phyloP scores from a whole-genome alignment of 2,888 invertebrate species.

The Acrobasis suavella region DNA sequence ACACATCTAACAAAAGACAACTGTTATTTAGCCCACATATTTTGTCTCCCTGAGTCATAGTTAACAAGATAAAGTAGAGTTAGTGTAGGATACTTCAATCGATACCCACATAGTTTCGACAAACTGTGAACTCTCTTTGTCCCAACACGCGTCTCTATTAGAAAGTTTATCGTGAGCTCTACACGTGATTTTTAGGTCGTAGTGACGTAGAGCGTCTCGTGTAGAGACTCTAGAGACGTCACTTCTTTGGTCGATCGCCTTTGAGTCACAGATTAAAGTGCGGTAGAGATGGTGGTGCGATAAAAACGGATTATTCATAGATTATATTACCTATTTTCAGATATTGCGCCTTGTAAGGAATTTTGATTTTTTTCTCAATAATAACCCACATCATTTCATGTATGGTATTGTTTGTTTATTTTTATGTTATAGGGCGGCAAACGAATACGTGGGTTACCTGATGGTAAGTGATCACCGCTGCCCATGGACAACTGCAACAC shows the following conservation, averaged over 20 bases:
- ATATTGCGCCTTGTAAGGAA: no score
- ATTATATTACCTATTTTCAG: no score
- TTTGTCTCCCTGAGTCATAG: not conserved
- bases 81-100: not conserved
- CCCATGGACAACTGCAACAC: no score
- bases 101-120: not conserved
- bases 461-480: no score
- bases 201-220: conserved; percentile 1
- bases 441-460: no score
- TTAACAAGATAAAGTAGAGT: not conserved
- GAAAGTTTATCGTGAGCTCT: conserved; percentile 1
- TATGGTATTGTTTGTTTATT: no score
- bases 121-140: conserved; percentile 4
- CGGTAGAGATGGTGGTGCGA: not conserved
- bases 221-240: not conserved
- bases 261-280: conserved; percentile 8
- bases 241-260: conserved; percentile 6
- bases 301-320: no score
- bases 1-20: not conserved
- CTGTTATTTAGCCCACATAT: not conserved
- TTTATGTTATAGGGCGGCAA: no score
- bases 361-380: no score
- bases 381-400: no score
- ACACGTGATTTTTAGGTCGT: conserved; percentile 6
- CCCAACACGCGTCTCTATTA: not conserved